These are phyloP conservation scores for Apteryx owenii DNA, from an alignment of 2,113 vertebrate species.

Conservation along the genomic window DNA sequence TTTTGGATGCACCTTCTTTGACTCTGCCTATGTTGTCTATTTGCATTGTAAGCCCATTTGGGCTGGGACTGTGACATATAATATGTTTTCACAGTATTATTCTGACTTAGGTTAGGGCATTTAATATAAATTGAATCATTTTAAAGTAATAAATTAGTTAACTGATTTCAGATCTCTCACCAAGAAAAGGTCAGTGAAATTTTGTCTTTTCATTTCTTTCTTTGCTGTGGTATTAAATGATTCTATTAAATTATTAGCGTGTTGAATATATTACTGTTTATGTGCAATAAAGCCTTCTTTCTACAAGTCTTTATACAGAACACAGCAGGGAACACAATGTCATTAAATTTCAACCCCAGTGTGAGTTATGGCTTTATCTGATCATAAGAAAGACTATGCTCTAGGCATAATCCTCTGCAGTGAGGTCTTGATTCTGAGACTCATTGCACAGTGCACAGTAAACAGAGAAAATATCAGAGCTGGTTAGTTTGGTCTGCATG, in stretches of 20 bases:
- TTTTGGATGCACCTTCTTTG: neutral
- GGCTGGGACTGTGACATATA: neutral
- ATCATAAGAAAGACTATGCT: conserved; percentile 30
- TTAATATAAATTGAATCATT: neutral
- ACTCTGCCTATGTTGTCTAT: neutral
- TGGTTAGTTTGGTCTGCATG: neutral
- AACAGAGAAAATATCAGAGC: conserved; percentile 10
- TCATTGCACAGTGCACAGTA: neutral
- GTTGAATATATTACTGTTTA: neutral
- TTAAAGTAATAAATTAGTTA: neutral
- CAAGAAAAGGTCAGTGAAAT: neutral
- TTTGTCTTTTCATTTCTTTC: neutral
- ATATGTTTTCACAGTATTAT: neutral
- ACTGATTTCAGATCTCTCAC: neutral
- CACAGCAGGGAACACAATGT: neutral
- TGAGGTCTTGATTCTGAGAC: conserved; percentile 31
- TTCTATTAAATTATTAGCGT: conserved; percentile 1
- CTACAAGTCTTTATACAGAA: neutral
- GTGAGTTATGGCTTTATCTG: conserved; percentile 20
- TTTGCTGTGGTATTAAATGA: neutral
- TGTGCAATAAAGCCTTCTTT: neutral
- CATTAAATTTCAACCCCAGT: conserved; percentile 39
- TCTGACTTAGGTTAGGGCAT: neutral
- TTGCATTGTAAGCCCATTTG: neutral
- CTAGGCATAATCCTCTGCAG: conserved; percentile 17